phyloP scores from a whole-genome alignment of 2,113 vertebrate species.

The Plectropomus leopardus region DNA sequence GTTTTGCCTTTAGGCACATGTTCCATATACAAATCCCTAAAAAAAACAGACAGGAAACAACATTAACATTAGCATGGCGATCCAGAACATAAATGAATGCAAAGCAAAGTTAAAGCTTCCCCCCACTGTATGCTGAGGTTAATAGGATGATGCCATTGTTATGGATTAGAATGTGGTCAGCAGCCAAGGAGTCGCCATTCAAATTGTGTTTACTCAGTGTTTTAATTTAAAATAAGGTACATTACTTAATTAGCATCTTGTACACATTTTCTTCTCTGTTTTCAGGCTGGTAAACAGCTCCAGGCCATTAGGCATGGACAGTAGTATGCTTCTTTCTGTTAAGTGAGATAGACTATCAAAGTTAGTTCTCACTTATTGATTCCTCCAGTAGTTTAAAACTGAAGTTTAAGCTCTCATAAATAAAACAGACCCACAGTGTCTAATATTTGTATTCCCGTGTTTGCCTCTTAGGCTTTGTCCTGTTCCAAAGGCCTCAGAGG shows the following conservation, averaged over 20 bases:
- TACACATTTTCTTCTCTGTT: constrained; percentile 12
- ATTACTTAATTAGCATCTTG: constrained; percentile 44
- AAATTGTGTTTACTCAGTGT: constrained; percentile 28
- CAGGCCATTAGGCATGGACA: constrained; percentile 27
- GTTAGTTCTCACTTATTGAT: constrained; percentile 42
- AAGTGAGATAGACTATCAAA: constrained; percentile 43
- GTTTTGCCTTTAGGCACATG: constrained; percentile 9
- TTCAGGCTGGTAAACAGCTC: constrained; percentile 43
- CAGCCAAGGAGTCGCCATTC: constrained; percentile 15
- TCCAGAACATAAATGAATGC: neutral
- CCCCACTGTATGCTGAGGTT: neutral
- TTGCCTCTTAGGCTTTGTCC: constrained; percentile 26
- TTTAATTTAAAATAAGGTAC: constrained; percentile 30
- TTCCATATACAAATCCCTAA: constrained; percentile 4
- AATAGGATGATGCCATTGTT: constrained; percentile 17
- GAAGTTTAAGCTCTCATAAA: constrained; percentile 40
- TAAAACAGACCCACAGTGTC: constrained; percentile 25
- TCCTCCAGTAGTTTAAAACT: constrained; percentile 35
- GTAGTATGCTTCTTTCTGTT: constrained; percentile 21
- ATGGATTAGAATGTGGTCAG: constrained; percentile 29
- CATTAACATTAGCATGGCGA: constrained; percentile 13
- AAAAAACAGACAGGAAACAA: constrained; percentile 18
- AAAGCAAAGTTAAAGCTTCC: constrained; percentile 5
- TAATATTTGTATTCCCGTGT: constrained; percentile 30
- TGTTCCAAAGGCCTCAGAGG: constrained; percentile 18